These are phyloP conservation scores for Beris chalybata DNA, from an alignment of 2,888 invertebrate species.

Conservation along the genomic window DNA sequence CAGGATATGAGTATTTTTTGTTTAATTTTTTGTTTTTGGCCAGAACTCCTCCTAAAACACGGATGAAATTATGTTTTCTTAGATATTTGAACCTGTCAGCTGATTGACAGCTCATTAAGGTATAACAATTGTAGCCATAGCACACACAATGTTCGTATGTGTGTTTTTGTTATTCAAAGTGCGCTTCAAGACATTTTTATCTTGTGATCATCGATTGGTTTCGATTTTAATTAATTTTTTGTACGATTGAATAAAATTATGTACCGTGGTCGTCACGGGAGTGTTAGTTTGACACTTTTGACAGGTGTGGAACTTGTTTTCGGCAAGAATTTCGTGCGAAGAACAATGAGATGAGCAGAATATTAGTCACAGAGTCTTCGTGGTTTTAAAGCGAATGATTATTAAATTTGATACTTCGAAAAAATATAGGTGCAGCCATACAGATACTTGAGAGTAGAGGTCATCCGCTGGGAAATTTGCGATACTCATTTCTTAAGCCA, in stretches of 20 bases:
- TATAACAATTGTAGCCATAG: conserved; percentile 17
- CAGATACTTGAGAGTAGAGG: too few relatives aligned
- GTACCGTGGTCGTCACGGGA: neutral
- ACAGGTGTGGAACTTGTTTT: neutral
- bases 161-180: neutral
- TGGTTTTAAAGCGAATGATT: too few relatives aligned
- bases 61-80: conserved; percentile 11
- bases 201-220: conserved; percentile 24
- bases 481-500: too few relatives aligned
- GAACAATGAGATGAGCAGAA: too few relatives aligned
- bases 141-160: neutral
- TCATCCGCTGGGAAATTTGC: too few relatives aligned
- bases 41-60: conserved; percentile 4
- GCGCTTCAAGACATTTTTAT: conserved; percentile 13
- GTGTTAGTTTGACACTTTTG: conserved; percentile 22
- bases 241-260: neutral
- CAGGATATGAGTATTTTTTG: neutral
- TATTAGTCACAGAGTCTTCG: too few relatives aligned
- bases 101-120: conserved; percentile 37
- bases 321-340: too few relatives aligned
- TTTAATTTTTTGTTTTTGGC: neutral
- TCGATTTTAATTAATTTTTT: conserved; percentile 29
- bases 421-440: too few relatives aligned
- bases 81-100: conserved; percentile 20
- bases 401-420: too few relatives aligned